Conservation (phyloP, 2,888 invertebrate genomes). For the Phaonia tiefii region DNA sequence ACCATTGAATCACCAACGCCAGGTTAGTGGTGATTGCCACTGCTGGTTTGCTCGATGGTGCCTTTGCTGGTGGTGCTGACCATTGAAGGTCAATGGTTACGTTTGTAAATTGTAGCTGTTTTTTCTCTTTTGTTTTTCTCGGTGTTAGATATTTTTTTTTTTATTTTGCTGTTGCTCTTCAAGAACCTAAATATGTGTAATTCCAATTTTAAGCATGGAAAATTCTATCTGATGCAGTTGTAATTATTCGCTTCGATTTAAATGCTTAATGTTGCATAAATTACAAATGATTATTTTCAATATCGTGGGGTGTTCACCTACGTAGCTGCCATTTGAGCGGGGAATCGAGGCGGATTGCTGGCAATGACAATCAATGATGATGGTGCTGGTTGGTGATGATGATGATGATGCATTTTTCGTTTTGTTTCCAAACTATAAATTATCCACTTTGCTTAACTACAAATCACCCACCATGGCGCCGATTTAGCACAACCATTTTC, state of each 20-base stretch:
- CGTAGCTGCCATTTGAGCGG: not conserved
- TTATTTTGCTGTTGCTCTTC: constrained; percentile 50
- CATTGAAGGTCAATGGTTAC: constrained; percentile 63
- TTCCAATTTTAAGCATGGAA: constrained; percentile 58
- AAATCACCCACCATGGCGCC: constrained; percentile 54
- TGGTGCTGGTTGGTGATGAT: constrained; percentile 11
- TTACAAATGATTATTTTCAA: constrained; percentile 53
- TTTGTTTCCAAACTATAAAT: not conserved
- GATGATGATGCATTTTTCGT: constrained; percentile 29
- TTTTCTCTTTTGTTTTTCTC: not conserved
- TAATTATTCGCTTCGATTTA: constrained; percentile 50
- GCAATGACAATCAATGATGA: not conserved
- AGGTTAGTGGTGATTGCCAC: not conserved
- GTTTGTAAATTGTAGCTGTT: constrained; percentile 17
- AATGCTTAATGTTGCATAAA: constrained; percentile 54
- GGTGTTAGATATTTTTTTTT: constrained; percentile 15
- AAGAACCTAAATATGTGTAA: constrained; percentile 59
- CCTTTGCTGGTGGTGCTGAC: constrained; percentile 37
- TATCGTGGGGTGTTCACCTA: too few species aligned
- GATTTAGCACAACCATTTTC: constrained; percentile 46
- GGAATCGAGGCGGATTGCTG: not conserved
- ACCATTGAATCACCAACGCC: not conserved
- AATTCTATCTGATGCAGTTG: constrained; percentile 51
- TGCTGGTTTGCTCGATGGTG: constrained; percentile 3
- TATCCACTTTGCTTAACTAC: constrained; percentile 7